phyloP scores from a whole-genome alignment of 1,140 invertebrate species.

The Cotesia chilonis region DNA sequence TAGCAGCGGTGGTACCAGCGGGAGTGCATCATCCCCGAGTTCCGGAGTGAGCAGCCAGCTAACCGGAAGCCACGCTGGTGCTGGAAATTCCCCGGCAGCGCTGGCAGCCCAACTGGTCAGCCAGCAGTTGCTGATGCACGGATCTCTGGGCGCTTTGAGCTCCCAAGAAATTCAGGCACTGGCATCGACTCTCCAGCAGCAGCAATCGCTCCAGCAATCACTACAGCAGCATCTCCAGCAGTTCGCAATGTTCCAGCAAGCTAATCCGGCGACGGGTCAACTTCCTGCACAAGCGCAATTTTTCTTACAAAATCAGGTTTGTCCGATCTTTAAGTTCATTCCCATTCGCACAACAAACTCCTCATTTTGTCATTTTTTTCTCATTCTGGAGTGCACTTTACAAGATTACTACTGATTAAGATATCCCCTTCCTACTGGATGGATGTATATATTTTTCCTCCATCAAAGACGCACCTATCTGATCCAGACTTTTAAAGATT shows the following conservation, averaged over 20 bases:
- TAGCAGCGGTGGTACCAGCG: slow-evolving; percentile 63
- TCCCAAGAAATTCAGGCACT: slow-evolving; percentile 73
- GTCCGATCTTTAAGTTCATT: slow-evolving; percentile 32
- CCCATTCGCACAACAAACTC: neutral
- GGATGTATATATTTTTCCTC: neutral
- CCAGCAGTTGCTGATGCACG: slow-evolving; percentile 70
- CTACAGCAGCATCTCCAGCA: slow-evolving; percentile 76
- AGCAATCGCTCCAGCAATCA: slow-evolving; percentile 63
- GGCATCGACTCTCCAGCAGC: slow-evolving; percentile 73
- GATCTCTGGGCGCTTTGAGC: slow-evolving; percentile 64
- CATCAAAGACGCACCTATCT: slow-evolving; percentile 27
- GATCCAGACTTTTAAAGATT: slow-evolving; percentile 15
- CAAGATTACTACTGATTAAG: slow-evolving; percentile 22
- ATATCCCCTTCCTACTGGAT: neutral
- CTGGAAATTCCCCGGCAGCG: slow-evolving; percentile 68
- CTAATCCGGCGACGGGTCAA: slow-evolving; percentile 65
- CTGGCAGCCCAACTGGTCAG: slow-evolving; percentile 74
- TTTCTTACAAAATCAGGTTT: slow-evolving; percentile 83
- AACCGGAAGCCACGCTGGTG: slow-evolving; percentile 58
- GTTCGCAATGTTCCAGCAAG: slow-evolving; percentile 75
- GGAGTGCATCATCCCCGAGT: slow-evolving; percentile 67
- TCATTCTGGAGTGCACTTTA: slow-evolving; percentile 10
- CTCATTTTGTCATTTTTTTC: neutral
- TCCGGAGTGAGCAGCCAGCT: slow-evolving; percentile 68
- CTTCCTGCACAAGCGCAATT: slow-evolving; percentile 75